These are phyloP conservation scores for Ophion ellenae DNA, from an alignment of 2,888 invertebrate genomes.

Conservation along the genomic window DNA sequence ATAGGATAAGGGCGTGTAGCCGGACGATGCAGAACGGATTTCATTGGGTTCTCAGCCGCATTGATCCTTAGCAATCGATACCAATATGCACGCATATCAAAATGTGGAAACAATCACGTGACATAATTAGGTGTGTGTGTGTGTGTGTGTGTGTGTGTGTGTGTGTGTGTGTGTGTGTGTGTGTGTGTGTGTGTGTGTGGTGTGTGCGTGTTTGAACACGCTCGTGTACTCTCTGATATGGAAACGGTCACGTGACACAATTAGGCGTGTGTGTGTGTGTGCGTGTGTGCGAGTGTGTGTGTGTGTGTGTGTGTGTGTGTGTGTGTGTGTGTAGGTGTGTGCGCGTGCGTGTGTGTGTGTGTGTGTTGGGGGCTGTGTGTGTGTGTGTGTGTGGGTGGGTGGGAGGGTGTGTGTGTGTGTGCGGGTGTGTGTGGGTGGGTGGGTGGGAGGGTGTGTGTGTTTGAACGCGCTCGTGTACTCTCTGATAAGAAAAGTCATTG, in stretches of 20 bases:
- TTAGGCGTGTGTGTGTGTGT: no score
- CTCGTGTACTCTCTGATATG: background rate
- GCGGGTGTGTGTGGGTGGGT: background rate
- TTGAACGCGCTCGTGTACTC: conserved; percentile 46
- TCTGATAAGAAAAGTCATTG: conserved; percentile 14
- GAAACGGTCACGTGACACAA: no score
- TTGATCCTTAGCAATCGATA: background rate
- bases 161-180: conserved; percentile 13
- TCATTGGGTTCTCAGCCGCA: background rate
- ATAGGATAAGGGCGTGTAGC: background rate
- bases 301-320: no score
- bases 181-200: no score
- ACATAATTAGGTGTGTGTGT: conserved; percentile 35
- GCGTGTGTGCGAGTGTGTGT: no score
- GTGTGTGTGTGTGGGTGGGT: no score
- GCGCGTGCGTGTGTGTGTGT: no score
- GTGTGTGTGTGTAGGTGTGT: no score
- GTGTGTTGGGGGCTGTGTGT: no score
- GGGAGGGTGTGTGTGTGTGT: background rate
- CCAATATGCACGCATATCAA: background rate
- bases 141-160: conserved; percentile 21
- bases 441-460: no score
- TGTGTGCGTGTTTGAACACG: conserved; percentile 20
- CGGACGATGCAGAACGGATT: background rate
- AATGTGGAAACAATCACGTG: background rate